Evolutionary conservation across 2,113 vertebrate species (phyloP), one percentile per base, ranked within the genome.

Genomic region (Takifugu flavidus): DNA sequence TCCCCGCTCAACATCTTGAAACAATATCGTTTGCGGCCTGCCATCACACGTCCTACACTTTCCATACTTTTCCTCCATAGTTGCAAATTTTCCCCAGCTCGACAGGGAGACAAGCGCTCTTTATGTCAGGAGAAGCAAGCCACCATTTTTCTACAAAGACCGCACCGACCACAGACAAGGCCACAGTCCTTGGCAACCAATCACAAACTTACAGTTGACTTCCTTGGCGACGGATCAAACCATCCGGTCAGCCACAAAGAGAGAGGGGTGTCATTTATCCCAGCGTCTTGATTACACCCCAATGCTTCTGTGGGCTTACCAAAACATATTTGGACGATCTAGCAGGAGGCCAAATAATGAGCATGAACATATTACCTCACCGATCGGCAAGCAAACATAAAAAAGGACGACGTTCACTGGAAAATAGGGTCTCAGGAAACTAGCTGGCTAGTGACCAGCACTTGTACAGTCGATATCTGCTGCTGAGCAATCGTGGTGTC

Each of bases 161-260:
- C 79, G 52, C 65, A 80, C 65, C 72, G 75, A 88, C 82, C 86
- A 79, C 83, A 89, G 68, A 56, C 78, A 55, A 74, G 74, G 78
- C 75, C 72, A 74, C 73, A 65, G 70, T 52, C 80, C 72, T 80
- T 89, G 85, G 88, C 83, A 82, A 87, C 83, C 79, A 83, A 72
- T 82, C 70, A 72, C 78, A 80, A 82, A 80, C 90, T 88, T 85
- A 85, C 80, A 79, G 80, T 71, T 78, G 82, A 88, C 84, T 84
- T 85, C 80, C 78, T 88, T 88, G 87, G 86, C 82, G 75, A 65
- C 62, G 64, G 70, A 86, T 84, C 64, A 84, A 70, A 82, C 70
- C 77, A 74, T 80, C 77, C 65, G 59, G 76, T 66, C 58, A 67
- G 65, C 85, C 85, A 56, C 77, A 87, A 69, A 60, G 28, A 69